A percentile compares a stretch with the other conserved stretches of the same genome.
Evolutionary conservation across 64 coral and sea anemone species (phyloP).

Genomic region (Hydrozoanthus tunicans): DNA sequence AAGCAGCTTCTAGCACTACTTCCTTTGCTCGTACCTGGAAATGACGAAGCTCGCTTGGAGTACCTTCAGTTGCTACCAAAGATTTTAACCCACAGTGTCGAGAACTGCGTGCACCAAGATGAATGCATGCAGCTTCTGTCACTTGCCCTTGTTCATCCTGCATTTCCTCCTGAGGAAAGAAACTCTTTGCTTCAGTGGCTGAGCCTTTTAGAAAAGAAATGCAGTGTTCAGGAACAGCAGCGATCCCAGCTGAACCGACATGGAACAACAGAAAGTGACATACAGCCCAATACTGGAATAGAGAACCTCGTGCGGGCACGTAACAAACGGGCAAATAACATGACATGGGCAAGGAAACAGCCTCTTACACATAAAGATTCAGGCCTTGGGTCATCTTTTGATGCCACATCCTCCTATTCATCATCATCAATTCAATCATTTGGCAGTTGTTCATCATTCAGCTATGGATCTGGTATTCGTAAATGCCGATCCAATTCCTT

Average conservation of each 20-base stretch:
- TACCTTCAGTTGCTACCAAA: constrained; percentile 92
- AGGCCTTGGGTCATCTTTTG: constrained; percentile 82
- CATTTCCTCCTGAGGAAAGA: constrained; percentile 88
- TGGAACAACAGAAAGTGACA: constrained; percentile 69
- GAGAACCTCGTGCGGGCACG: constrained; percentile 84
- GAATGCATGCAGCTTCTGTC: constrained; percentile 96
- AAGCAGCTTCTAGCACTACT: constrained; percentile 82
- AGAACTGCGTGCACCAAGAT: constrained; percentile 86
- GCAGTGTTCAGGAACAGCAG: constrained; percentile 72
- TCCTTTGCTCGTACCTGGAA: constrained; percentile 86
- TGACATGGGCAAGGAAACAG: constrained; percentile 81
- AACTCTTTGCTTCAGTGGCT: constrained; percentile 87
- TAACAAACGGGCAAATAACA: constrained; percentile 60
- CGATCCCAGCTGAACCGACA: constrained; percentile 63
- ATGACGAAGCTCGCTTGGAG: constrained; percentile 85
- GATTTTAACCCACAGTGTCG: constrained; percentile 78
- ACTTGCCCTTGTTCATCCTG: constrained; percentile 94
- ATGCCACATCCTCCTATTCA: constrained; percentile 15
- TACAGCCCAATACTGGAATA: constrained; percentile 71
- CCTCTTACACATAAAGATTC: constrained; percentile 83
- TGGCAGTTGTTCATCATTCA: constrained; percentile 6
- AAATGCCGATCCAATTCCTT: constrained; percentile 88
- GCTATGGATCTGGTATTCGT: constrained; percentile 38
- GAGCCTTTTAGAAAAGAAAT: constrained; percentile 84
- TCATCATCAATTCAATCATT: constrained; percentile 3